phyloP scores from a whole-genome alignment of 2,113 vertebrate species.

The Silurus asotus region DNA sequence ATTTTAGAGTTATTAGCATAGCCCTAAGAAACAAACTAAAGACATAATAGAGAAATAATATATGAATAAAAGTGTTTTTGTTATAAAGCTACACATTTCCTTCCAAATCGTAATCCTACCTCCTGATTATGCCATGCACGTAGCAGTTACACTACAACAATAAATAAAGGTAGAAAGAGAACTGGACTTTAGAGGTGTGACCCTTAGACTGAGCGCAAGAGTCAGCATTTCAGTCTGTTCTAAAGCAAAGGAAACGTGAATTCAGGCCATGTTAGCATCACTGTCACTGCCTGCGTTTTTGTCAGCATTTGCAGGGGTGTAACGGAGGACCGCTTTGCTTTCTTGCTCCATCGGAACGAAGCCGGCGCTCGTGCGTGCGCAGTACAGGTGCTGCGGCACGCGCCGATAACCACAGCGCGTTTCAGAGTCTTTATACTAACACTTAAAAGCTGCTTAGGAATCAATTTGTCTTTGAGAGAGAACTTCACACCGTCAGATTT shows the following conservation, averaged over 20 bases:
- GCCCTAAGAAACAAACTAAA: background rate
- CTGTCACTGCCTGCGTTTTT: background rate
- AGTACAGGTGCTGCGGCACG: slow-evolving; percentile 38
- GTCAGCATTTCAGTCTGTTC: background rate
- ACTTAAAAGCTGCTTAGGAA: slow-evolving; percentile 46
- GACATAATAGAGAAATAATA: background rate
- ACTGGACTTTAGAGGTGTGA: background rate
- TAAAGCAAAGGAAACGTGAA: background rate
- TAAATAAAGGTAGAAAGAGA: background rate
- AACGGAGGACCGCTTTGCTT: background rate
- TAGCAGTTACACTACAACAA: background rate
- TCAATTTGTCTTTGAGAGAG: slow-evolving; percentile 35
- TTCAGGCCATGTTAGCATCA: background rate
- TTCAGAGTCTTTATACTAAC: slow-evolving; percentile 24
- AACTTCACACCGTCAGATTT: slow-evolving; percentile 27
- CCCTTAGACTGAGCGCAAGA: background rate
- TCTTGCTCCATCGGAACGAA: background rate
- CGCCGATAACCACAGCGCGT: slow-evolving; percentile 39
- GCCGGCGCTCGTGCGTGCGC: slow-evolving; percentile 8
- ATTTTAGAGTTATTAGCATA: background rate
- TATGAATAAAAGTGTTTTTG: background rate
- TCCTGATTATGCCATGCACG: background rate
- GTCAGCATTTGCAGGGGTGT: background rate
- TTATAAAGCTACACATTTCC: background rate
- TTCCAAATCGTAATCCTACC: background rate